Evolutionary conservation across 2,888 invertebrate genomes (phyloP).

Genomic region (Drosophila meridiana): DNA sequence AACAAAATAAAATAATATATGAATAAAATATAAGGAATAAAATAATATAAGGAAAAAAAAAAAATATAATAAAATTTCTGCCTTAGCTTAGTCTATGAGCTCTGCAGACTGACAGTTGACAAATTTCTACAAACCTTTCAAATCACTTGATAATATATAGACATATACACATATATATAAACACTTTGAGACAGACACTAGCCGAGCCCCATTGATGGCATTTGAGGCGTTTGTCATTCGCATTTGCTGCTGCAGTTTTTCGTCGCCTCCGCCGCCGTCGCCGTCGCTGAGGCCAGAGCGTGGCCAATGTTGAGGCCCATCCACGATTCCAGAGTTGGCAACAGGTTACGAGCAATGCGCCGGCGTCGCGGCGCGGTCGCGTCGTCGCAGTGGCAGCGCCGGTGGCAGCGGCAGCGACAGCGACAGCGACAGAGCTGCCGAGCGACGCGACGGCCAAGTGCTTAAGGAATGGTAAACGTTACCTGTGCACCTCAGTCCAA

Average conservation of each 20-base stretch:
- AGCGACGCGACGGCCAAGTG: conserved; percentile 62
- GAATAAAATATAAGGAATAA: too few species aligned
- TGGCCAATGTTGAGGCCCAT: conserved; percentile 44
- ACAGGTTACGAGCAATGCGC: conserved; percentile 29
- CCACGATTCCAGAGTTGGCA: conserved; percentile 47
- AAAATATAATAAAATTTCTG: neutral
- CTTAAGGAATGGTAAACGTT: conserved; percentile 84
- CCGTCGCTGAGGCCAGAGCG: conserved; percentile 32
- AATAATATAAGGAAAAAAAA: too few species aligned
- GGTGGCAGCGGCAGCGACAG: conserved; percentile 4
- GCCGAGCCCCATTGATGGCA: conserved; percentile 3
- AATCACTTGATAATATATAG: neutral
- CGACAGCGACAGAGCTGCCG: conserved; percentile 5
- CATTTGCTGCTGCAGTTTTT: conserved; percentile 24
- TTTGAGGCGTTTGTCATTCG: conserved; percentile 30
- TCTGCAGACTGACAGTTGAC: neutral
- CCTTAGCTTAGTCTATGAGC: neutral
- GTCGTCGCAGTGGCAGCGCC: conserved; percentile 30
- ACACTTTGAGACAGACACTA: conserved; percentile 12
- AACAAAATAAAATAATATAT: too few species aligned
- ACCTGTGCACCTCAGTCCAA: conserved; percentile 83
- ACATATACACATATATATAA: conserved; percentile 2
- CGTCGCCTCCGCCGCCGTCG: conserved; percentile 9
- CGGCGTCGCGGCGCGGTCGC: conserved; percentile 26
- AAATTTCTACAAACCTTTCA: neutral